Conservation (phyloP, 1,140 invertebrate genomes). For the Cyclargus thomasi region DNA sequence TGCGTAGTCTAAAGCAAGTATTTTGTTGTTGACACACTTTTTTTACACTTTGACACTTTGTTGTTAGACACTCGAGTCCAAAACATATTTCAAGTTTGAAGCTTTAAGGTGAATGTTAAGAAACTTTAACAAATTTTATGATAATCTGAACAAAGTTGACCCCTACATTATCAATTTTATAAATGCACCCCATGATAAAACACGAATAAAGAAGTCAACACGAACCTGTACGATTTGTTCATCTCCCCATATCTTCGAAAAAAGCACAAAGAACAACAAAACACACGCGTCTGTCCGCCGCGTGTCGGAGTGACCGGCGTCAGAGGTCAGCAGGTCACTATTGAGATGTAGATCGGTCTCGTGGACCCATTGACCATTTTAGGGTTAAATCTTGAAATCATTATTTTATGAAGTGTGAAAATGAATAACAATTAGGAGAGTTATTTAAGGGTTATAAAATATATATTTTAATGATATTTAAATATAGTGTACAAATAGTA, state of each 20-base stretch:
- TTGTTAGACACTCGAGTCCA: too few species aligned
- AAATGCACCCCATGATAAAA: not conserved
- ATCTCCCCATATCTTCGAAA: not conserved
- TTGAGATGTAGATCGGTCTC: slow-evolving; percentile 32
- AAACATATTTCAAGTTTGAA: too few species aligned
- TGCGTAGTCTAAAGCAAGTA: too few species aligned
- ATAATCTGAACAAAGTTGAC: not conserved
- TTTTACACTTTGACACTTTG: too few species aligned
- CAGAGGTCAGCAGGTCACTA: slow-evolving; percentile 12
- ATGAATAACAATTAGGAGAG: too few species aligned
- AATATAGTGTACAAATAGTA: too few species aligned
- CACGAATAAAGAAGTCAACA: not conserved
- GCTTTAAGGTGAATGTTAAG: too few species aligned
- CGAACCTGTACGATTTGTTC: not conserved
- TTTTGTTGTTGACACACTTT: too few species aligned
- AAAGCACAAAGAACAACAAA: not conserved
- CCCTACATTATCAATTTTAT: not conserved
- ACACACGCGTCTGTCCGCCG: not conserved
- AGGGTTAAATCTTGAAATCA: too few species aligned
- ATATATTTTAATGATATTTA: too few species aligned
- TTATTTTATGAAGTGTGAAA: too few species aligned
- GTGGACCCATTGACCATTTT: not conserved
- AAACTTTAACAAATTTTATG: not conserved
- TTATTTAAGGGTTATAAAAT: too few species aligned
- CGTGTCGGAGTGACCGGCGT: not conserved